Evolutionary conservation across 2,888 invertebrate genomes (phyloP).

Genomic region (Watsonalla binaria): DNA sequence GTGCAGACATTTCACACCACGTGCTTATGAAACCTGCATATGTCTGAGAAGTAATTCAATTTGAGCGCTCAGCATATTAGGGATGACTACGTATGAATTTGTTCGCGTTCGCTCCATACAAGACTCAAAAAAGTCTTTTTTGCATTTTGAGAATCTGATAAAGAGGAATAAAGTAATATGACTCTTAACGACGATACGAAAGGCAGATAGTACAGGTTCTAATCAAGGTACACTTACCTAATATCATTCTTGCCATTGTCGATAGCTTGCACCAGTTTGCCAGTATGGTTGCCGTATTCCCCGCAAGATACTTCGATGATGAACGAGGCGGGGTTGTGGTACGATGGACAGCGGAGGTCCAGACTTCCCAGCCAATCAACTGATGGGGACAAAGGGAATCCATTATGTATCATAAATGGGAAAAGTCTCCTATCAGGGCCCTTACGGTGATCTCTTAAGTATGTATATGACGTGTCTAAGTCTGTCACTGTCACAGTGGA

Average conservation of each 20-base stretch:
- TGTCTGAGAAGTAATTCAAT: no score
- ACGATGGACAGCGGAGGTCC: slow-evolving; percentile 94
- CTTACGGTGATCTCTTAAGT: no score
- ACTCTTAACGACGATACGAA: no score
- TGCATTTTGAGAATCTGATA: not conserved
- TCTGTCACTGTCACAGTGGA: no score
- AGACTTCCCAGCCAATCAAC: slow-evolving; percentile 84
- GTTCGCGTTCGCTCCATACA: no score
- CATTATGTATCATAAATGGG: not conserved
- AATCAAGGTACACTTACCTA: slow-evolving; percentile 36
- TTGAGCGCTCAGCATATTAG: no score
- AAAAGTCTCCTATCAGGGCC: no score
- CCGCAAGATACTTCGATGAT: slow-evolving; percentile 98
- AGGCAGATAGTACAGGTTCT: not conserved
- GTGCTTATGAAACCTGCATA: no score
- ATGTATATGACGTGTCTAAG: no score
- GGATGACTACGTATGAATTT: no score
- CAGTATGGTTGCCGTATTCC: slow-evolving; percentile 95
- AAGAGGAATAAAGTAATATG: not conserved
- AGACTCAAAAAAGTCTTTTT: not conserved
- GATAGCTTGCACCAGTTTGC: slow-evolving; percentile 90
- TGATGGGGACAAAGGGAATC: slow-evolving; percentile 21
- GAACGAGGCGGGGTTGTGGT: slow-evolving; percentile 98
- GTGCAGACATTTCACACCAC: no score
- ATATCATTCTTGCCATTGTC: slow-evolving; percentile 91